Base-by-base conservation (phyloP, 2,113 vertebrate genomes). In the Podocnemis expansa region DNA sequence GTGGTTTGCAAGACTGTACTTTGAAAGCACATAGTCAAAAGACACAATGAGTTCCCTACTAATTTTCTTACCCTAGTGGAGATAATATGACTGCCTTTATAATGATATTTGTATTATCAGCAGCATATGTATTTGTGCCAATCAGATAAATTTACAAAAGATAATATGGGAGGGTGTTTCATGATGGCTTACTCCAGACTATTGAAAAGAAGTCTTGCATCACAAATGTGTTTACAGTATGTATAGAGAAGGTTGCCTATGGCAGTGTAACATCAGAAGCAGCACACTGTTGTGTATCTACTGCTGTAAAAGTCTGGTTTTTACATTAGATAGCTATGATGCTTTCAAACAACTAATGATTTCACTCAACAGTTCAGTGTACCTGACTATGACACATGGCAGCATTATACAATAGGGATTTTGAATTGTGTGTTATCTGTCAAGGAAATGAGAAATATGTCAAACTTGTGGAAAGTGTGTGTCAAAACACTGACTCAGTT, bases 261-360 rank as follows among this genome's bases (percentile, higher is more conserved):
- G 31, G 55, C 55, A 93, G 90, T 19, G 16, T 85, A 89, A 25
- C 78, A 55, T 5, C 52, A 54, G 51, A 91, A 94, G 22, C 12
- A 87, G 89, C 96, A 85, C 17, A 52, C 12, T 38, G 6, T 49
- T 89, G n/a, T 63, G 43, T 92, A 89, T 86, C 78, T 88, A 91
- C 93, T 73, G 56, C 73, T 54, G 38, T 76, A 25, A 79, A 91
- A 93, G 11, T 63, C 31, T 63, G 10, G 58, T 94, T 17, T 87
- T 82, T 60, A 38, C 38, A 83, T 79, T 88, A 93, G 79, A 83
- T 83, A 81, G 6, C 11, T 83, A 38, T 54, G 13, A 60, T 10
- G 58, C 58, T 86, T 90, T 89, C 19, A 67, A 52, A 22, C 85
- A 86, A 41, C 91, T 92, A 84, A 73, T 63, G 84, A 19, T 51